Percentiles rank a stretch among this genome's conserved stretches.
These are phyloP conservation scores for Caenorhabditis sinica DNA, from an alignment of 2,888 invertebrate species.

Conservation along the genomic window DNA sequence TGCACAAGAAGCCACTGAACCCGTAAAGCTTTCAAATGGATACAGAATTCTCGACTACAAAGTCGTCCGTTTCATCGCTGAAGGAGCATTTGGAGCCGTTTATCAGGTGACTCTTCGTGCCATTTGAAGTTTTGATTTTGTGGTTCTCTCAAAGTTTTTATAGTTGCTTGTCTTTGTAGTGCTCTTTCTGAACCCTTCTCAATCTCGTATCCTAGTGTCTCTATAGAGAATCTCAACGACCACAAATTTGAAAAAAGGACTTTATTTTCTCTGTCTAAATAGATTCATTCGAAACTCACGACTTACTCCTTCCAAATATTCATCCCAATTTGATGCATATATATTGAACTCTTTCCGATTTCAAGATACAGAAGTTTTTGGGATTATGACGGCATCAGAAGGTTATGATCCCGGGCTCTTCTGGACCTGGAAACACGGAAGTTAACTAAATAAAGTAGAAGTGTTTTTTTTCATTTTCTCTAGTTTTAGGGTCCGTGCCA, in stretches of 20 bases:
- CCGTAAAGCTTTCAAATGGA: constrained; percentile 42
- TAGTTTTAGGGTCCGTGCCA: too few species aligned
- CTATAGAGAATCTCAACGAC: neutral
- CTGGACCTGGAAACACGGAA: constrained; percentile 30
- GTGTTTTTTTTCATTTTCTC: too few species aligned
- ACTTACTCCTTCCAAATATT: neutral
- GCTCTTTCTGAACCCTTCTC: neutral
- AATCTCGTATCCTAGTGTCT: neutral
- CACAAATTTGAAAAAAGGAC: too few species aligned
- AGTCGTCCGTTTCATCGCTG: constrained; percentile 57
- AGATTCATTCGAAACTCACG: neutral
- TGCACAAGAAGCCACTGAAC: constrained; percentile 41
- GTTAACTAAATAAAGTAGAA: neutral
- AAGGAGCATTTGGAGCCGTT: constrained; percentile 73
- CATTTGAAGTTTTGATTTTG: neutral
- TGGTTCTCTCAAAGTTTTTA: too few species aligned
- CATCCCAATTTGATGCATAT: neutral
- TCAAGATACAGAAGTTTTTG: constrained; percentile 47
- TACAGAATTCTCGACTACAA: constrained; percentile 51
- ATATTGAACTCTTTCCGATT: neutral
- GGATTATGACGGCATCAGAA: neutral
- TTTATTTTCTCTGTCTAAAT: neutral
- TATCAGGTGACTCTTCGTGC: constrained; percentile 71
- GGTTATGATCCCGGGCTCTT: constrained; percentile 23
- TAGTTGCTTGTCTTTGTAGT: neutral